Evolutionary conservation across 2,888 invertebrate genomes (phyloP), one percentile per base, ranked within the genome.

Genomic region (Bombylius discolor): DNA sequence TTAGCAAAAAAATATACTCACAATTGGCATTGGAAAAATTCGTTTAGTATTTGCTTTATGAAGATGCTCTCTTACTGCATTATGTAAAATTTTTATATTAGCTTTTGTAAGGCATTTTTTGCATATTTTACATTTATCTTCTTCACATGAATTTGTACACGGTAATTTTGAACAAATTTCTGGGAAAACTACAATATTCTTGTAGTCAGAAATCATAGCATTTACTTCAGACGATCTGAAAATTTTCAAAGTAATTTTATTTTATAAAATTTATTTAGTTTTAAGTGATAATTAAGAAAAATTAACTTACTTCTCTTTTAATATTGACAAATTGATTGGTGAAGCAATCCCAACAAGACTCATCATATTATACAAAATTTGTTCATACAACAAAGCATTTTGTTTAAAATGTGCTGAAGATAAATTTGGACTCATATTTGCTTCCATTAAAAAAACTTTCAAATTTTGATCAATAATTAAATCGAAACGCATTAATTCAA

Each of bases 371-470:
- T 86, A 93, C 12, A 97, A 66, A 0, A 97, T 89, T 76, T 97
- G 95, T 66, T 96, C 92, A 67, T 97, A 98, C 1, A 98, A 74
- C 36, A 91, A 71, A 60, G 82, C 80, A 72, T 98, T 98, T 0
- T 84, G 87, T n/a, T 87, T 84, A 70, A 86, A 97, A 73, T 97
- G 95, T 0, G 87, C 87, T 0, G 96, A 93, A 0, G 93, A 93
- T 57, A 98, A 78, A 77, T 98, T 98, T 0, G 98, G 98, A 13
- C 95, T 95, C 98, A 98, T 97, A 68, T 98, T 98, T 1, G 93
- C 96, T 77, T 98, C 98, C 81, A 98, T 85, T 7, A 95, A 77
- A 66, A 83, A 88, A 0, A 96, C 89, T 51, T 86, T 87, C 0
- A 97, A 70, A 54, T 92, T 77, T 62, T 91, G 87, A 69, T 97